A percentile compares a stretch with the other conserved stretches of the same genome.
Conservation (phyloP, 2,797 vertebrate species). For the Anas bahamensis region DNA sequence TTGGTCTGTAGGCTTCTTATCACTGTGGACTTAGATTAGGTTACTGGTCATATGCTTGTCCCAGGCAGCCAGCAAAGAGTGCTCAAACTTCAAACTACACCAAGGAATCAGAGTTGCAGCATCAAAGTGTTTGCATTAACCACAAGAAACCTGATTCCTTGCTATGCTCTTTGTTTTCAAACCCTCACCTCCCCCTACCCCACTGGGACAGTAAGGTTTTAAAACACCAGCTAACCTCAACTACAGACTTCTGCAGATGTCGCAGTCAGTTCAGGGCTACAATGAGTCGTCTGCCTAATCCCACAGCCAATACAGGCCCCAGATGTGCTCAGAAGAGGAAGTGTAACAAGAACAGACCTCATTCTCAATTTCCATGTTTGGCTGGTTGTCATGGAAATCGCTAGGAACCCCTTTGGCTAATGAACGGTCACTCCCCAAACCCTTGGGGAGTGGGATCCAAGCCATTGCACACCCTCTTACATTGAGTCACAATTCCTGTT, state of each 20-base stretch:
- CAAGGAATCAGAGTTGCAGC: background rate
- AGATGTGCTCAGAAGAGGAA: background rate
- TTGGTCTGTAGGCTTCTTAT: background rate
- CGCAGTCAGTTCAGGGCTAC: background rate
- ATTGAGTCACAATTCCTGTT: background rate
- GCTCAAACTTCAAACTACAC: background rate
- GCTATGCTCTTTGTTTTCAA: background rate
- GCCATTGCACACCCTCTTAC: background rate
- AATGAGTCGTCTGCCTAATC: background rate
- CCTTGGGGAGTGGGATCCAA: background rate
- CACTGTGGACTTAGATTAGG: rapidly evolving
- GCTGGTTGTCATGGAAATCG: background rate
- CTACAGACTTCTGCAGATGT: background rate
- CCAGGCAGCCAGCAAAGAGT: background rate
- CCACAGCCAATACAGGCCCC: background rate
- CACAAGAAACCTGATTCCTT: background rate
- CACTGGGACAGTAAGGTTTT: background rate
- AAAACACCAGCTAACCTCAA: background rate
- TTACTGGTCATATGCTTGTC: background rate
- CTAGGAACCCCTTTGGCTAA: background rate
- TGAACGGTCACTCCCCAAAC: background rate
- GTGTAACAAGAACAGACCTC: background rate
- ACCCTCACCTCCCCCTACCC: background rate
- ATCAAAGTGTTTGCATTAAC: background rate
- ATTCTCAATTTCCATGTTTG: background rate